Evolutionary conservation across 2,888 invertebrate genomes (phyloP), one percentile per base, ranked within the genome.

Genomic region (Protophormia terraenovae): DNA sequence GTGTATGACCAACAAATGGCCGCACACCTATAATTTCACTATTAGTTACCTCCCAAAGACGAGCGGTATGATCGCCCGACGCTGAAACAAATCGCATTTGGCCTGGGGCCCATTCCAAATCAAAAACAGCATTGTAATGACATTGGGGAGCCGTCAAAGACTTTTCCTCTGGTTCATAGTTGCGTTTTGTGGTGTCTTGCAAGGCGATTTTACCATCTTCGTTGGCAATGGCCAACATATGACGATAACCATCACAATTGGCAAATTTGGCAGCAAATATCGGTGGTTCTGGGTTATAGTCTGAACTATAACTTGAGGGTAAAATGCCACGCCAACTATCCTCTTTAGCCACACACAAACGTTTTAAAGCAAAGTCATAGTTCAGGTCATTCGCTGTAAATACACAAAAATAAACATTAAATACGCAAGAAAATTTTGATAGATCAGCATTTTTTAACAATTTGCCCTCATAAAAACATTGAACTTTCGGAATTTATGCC

Each of bases 61-160:
- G 94, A 0, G 96, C 96, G 0, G 96, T 96, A 90, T 97, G 97
- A 92, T 98, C 98, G 1, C 96, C 96, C 58, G 97, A 97, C 0
- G 96, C 97, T 4, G 97, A 97, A 0, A 98, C 95, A 80, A 98
- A 94, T 89, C 95, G 96, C 94, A 95, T 94, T 89, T 95, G 94
- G 0, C 94, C 94, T 0, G 96, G 96, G 93, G 96, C 95, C 98
- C 98, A 98, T 0, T 96, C 96, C 72, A 98, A 91, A 91, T 98
- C 98, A 91, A 98, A 98, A 38, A 98, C 96, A 0, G 98, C 98
- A 94, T 98, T 98, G 89, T 94, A 95, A 92, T 98, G 98, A 82
- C 95, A 95, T 87, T 94, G 94, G 82, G 94, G 94, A 0, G 94
- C 93, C 58, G 93, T 93, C 41, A 94, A 88, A 0, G 92, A 89